Conservation (phyloP, 2,888 invertebrate genomes). For the Caprella mutica region DNA sequence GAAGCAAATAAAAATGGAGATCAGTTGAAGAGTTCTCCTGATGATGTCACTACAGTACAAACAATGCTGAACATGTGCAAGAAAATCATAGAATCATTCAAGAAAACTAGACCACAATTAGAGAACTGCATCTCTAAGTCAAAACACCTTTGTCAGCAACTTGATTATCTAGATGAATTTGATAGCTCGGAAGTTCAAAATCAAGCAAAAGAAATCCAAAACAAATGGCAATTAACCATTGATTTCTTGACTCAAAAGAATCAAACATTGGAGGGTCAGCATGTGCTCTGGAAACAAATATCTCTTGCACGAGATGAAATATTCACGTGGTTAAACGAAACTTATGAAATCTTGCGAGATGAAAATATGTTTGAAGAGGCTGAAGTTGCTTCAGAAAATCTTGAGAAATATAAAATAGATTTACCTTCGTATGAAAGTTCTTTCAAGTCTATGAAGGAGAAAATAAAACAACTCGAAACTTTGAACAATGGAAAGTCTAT, state of each 20-base stretch:
- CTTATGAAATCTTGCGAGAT: constrained; percentile 61
- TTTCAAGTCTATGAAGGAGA: constrained; percentile 63
- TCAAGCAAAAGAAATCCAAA: constrained; percentile 38
- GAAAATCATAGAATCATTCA: constrained; percentile 60
- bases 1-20: constrained; percentile 56
- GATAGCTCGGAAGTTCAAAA: constrained; percentile 44
- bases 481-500: constrained; percentile 57
- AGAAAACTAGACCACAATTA: constrained; percentile 59
- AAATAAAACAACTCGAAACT: constrained; percentile 65
- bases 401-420: constrained; percentile 75
- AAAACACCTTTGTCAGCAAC: constrained; percentile 57
- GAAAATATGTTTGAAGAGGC: constrained; percentile 67
- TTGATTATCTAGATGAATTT: constrained; percentile 56
- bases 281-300: constrained; percentile 85
- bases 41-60: constrained; percentile 24
- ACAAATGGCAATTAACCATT: constrained; percentile 35
- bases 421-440: constrained; percentile 63
- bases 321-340: constrained; percentile 69
- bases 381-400: constrained; percentile 62
- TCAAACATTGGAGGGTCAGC: constrained; percentile 73
- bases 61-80: constrained; percentile 45
- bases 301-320: constrained; percentile 74
- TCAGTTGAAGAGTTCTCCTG: constrained; percentile 47
- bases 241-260: constrained; percentile 59
- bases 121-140: constrained; percentile 68